Percentiles rank a stretch among this genome's conserved stretches.
phyloP scores from a whole-genome alignment of 2,888 invertebrate species.

The Drosophila limbata region DNA sequence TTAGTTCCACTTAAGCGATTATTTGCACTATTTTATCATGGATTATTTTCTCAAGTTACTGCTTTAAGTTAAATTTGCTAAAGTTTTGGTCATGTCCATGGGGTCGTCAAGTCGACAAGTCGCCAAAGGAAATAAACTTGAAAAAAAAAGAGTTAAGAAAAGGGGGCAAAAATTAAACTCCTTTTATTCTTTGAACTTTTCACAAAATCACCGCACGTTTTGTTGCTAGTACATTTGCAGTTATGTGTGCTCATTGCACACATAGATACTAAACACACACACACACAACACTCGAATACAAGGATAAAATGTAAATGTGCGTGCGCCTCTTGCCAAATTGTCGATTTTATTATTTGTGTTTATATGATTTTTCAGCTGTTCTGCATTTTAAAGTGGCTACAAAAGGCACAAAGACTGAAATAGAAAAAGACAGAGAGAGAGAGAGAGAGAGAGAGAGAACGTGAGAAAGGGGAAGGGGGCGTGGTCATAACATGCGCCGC shows the following conservation, averaged over 20 bases:
- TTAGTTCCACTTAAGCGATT: conserved; percentile 18
- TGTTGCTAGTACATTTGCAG: conserved; percentile 79
- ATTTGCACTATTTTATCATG: neutral
- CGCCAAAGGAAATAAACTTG: conserved; percentile 30
- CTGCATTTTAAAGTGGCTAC: conserved; percentile 79
- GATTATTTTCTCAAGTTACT: conserved; percentile 3
- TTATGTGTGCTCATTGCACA: conserved; percentile 76
- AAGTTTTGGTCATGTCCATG: conserved; percentile 28
- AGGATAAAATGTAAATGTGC: conserved; percentile 63
- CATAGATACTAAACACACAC: conserved; percentile 28
- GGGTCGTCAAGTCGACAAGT: conserved; percentile 26
- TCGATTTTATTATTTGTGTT: conserved; percentile 83
- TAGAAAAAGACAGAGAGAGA: neutral
- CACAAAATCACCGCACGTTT: conserved; percentile 75
- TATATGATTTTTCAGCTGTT: conserved; percentile 82
- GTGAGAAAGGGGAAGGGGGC: conserved; percentile 3
- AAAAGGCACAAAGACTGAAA: neutral
- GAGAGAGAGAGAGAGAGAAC: neutral
- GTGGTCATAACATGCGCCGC: conserved; percentile 68
- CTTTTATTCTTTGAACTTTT: conserved; percentile 60
- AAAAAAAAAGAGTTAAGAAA: conserved; percentile 9
- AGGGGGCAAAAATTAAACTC: conserved; percentile 56
- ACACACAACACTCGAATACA: conserved; percentile 17
- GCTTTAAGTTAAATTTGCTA: neutral
- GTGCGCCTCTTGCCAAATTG: conserved; percentile 81